Percentiles rank a stretch among this genome's conserved stretches.
Evolutionary conservation across 1,140 invertebrate species (phyloP).

Genomic region (Scaptomyza graminum): DNA sequence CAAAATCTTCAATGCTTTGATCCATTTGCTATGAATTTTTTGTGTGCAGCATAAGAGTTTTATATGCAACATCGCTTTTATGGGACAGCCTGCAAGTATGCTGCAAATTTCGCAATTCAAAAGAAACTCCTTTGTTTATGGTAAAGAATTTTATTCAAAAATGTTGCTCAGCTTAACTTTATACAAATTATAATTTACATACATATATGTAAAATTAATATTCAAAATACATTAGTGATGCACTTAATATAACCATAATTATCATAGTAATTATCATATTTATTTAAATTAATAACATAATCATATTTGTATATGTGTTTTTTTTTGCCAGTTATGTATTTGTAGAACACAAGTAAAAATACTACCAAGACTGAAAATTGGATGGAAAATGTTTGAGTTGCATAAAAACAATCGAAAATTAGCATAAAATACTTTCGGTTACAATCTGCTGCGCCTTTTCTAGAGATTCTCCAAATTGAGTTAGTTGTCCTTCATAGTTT

Average conservation of each 20-base stretch:
- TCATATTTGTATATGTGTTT: slow-evolving; percentile 56
- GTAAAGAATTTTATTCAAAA: slow-evolving; percentile 83
- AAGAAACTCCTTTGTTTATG: slow-evolving; percentile 24
- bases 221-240: slow-evolving; percentile 65
- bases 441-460: slow-evolving; percentile 39
- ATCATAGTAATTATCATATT: slow-evolving; percentile 38
- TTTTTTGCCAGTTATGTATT: slow-evolving; percentile 39
- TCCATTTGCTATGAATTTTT: no score
- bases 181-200: slow-evolving; percentile 78
- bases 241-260: slow-evolving; percentile 66
- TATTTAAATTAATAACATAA: slow-evolving; percentile 61
- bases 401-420: slow-evolving; percentile 44
- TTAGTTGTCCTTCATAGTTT: slow-evolving; percentile 5
- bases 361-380: slow-evolving; percentile 36
- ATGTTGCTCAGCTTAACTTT: slow-evolving; percentile 75
- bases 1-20: no score
- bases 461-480: slow-evolving; percentile 14
- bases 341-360: slow-evolving; percentile 9
- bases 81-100: not conserved
- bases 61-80: not conserved
- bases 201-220: slow-evolving; percentile 61
- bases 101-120: not conserved
- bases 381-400: slow-evolving; percentile 57
- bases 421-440: slow-evolving; percentile 61
- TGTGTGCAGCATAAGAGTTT: not conserved